Percentiles rank a stretch among this genome's conserved stretches.
These are phyloP conservation scores for Chaetura pelagica DNA, from an alignment of 2,113 vertebrate genomes.

Conservation along the genomic window DNA sequence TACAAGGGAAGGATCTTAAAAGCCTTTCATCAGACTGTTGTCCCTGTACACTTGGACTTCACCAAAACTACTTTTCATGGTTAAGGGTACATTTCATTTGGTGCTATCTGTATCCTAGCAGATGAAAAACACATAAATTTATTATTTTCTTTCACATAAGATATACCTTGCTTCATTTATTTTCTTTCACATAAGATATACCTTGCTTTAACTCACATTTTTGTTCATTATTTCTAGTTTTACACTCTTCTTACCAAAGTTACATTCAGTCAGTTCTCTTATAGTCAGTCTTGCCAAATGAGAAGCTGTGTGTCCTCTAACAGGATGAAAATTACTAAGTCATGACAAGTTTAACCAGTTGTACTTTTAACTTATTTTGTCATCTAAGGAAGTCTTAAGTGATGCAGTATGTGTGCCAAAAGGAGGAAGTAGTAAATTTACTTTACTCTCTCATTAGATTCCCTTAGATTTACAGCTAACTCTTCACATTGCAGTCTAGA, in stretches of 20 bases:
- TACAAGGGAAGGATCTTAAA: not conserved
- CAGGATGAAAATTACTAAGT: not conserved
- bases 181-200: too few relatives aligned
- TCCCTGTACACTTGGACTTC: not conserved
- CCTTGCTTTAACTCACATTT: not conserved
- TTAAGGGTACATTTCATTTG: not conserved
- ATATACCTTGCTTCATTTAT: not conserved
- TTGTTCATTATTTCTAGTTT: not conserved
- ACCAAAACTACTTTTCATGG: not conserved
- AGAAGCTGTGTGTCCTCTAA: not conserved
- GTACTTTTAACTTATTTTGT: conserved; percentile 25
- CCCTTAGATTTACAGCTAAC: not conserved
- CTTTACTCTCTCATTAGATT: not conserved
- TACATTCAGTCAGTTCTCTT: not conserved
- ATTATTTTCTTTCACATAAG: too few relatives aligned
- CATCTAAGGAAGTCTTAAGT: not conserved
- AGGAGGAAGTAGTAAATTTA: not conserved
- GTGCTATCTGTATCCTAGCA: not conserved
- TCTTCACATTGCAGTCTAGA: not conserved
- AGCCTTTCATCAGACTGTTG: not conserved
- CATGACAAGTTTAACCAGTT: not conserved
- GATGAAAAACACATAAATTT: not conserved
- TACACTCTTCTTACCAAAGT: not conserved
- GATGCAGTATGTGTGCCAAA: not conserved
- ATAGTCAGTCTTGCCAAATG: not conserved